phyloP scores from a whole-genome alignment of 2,888 invertebrate species.

The Lysandra bellargus region DNA sequence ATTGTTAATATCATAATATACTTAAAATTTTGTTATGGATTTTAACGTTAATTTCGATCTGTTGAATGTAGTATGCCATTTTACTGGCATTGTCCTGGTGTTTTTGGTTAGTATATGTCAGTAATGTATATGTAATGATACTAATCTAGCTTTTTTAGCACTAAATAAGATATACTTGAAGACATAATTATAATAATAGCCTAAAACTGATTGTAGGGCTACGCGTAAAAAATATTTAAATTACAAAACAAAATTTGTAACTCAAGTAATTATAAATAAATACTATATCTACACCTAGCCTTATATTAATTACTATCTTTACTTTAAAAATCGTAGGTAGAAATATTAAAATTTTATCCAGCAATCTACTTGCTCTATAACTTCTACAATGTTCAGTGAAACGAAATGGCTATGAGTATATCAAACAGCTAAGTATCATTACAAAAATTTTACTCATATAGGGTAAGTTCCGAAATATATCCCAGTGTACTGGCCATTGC shows the following conservation, averaged over 20 bases:
- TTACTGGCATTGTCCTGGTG: neutral
- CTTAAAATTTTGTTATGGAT: too few species aligned
- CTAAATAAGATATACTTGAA: neutral
- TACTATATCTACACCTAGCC: neutral
- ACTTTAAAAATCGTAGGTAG: neutral
- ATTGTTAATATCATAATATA: too few species aligned
- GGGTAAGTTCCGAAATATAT: neutral
- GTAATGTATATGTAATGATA: conserved; percentile 55
- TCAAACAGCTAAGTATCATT: conserved; percentile 12
- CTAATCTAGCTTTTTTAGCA: conserved; percentile 41
- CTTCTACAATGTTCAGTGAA: conserved; percentile 65
- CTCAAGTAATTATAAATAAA: neutral
- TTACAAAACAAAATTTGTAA: neutral
- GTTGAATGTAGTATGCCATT: neutral
- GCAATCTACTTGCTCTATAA: neutral
- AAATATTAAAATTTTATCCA: neutral
- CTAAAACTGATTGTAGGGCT: neutral
- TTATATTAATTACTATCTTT: neutral
- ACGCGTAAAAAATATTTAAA: too few species aligned
- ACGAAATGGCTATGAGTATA: conserved; percentile 64
- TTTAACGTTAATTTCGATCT: neutral
- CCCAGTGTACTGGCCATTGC: neutral
- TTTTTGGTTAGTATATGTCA: conserved; percentile 55
- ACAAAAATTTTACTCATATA: neutral
- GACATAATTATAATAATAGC: neutral